Conservation (phyloP, 2,797 vertebrate species). For the Poliocrania exsul region DNA sequence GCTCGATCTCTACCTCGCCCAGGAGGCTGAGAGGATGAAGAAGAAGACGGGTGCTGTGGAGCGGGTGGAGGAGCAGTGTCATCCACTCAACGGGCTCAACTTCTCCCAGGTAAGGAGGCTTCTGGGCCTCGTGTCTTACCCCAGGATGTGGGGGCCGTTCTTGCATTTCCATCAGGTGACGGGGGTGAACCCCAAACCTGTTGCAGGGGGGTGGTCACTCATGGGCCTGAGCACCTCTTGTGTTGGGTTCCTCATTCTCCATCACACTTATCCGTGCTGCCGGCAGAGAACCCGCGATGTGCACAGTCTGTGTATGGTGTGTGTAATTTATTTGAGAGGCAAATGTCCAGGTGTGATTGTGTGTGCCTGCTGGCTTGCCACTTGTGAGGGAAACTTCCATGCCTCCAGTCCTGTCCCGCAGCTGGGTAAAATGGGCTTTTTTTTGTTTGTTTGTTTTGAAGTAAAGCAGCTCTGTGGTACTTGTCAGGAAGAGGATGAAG, state of each 20-base stretch:
- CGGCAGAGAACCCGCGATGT: fast-evolving
- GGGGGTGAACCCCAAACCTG: background rate
- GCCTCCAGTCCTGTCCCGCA: fast-evolving
- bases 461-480: background rate
- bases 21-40: constrained; percentile 86
- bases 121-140: background rate
- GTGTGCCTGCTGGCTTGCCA: background rate
- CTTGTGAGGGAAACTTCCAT: background rate
- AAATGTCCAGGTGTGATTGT: background rate
- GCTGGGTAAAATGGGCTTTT: background rate
- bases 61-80: constrained; percentile 85
- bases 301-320: fast-evolving
- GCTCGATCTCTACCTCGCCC: constrained; percentile 87
- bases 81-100: constrained; percentile 87
- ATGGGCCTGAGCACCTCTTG: background rate
- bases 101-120: constrained; percentile 77
- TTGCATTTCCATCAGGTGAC: fast-evolving
- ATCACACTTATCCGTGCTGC: fast-evolving
- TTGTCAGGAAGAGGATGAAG: constrained; percentile 35
- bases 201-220: fast-evolving
- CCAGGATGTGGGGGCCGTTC: background rate
- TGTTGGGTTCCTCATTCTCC: background rate
- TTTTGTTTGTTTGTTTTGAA: constrained; percentile 51
- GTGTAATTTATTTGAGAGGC: background rate
- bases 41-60: constrained; percentile 80